Conservation (phyloP, 2,113 vertebrate genomes). For the Caranx melampygus region DNA sequence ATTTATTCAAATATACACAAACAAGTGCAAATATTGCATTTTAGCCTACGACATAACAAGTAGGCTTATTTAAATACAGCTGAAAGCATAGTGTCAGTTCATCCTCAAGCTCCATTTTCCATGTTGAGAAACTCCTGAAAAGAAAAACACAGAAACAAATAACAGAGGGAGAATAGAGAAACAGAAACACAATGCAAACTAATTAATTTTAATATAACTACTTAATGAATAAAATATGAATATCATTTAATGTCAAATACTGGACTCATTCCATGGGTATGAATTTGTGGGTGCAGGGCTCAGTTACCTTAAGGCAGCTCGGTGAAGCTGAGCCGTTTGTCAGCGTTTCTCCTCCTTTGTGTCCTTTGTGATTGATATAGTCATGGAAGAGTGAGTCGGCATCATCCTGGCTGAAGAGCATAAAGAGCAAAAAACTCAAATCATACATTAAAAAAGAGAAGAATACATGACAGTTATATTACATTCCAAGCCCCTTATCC, state of each 20-base stretch:
- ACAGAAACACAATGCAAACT: neutral
- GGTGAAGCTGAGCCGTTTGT: conserved; percentile 54
- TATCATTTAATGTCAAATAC: neutral
- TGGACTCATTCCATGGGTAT: too few relatives aligned
- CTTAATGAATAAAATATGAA: neutral
- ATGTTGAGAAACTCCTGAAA: conserved; percentile 74
- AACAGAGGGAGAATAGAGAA: neutral
- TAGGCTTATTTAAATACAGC: conserved; percentile 25
- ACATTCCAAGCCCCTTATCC: too few relatives aligned
- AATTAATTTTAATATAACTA: neutral
- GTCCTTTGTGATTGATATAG: conserved; percentile 78
- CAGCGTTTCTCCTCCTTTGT: conserved; percentile 69
- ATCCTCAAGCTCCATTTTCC: conserved; percentile 49
- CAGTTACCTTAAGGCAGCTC: conserved; percentile 85
- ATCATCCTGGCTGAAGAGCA: conserved; percentile 84
- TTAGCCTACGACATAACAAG: conserved; percentile 19
- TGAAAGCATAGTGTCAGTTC: conserved; percentile 12
- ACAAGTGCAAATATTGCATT: conserved; percentile 55
- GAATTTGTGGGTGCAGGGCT: neutral
- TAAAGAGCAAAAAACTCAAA: neutral
- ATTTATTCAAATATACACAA: conserved; percentile 51
- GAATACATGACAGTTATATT: too few relatives aligned
- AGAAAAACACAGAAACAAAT: conserved; percentile 10
- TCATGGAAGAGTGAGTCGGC: conserved; percentile 85
- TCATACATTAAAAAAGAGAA: neutral